Conservation (phyloP, 2,797 vertebrate genomes). For the Pantherophis alleghaniensis region DNA sequence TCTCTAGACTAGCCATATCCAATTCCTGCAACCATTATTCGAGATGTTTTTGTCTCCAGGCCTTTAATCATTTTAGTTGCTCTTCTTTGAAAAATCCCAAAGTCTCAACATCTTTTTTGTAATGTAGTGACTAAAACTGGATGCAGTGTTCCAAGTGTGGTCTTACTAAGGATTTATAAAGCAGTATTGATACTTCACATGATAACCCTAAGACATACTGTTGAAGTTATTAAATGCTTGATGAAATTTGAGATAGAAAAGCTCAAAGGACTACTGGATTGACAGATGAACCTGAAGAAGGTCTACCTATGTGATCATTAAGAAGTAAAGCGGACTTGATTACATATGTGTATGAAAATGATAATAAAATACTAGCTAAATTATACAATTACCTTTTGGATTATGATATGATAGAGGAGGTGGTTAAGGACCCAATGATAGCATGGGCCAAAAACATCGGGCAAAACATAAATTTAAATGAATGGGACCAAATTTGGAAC, state of each 20-base stretch:
- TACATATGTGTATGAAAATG: too few relatives aligned
- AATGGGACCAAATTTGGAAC: too few relatives aligned
- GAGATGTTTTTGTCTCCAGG: neutral
- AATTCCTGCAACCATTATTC: neutral
- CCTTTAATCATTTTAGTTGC: neutral
- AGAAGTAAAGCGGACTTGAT: neutral
- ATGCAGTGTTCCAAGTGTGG: neutral
- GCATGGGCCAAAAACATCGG: too few relatives aligned
- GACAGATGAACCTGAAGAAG: neutral
- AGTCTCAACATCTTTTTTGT: neutral
- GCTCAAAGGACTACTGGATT: neutral
- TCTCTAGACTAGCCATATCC: neutral
- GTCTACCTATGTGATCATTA: neutral
- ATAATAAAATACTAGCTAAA: too few relatives aligned
- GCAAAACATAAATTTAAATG: too few relatives aligned
- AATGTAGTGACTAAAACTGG: neutral
- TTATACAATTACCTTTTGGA: too few relatives aligned
- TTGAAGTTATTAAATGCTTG: neutral
- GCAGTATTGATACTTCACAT: neutral
- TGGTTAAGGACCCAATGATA: too few relatives aligned
- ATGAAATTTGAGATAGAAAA: neutral
- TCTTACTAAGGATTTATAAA: neutral
- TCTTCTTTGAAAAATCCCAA: neutral
- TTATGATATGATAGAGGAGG: too few relatives aligned
- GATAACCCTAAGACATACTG: neutral